Conservation (phyloP, 1,140 invertebrate genomes). For the Heliconius nattereri region DNA sequence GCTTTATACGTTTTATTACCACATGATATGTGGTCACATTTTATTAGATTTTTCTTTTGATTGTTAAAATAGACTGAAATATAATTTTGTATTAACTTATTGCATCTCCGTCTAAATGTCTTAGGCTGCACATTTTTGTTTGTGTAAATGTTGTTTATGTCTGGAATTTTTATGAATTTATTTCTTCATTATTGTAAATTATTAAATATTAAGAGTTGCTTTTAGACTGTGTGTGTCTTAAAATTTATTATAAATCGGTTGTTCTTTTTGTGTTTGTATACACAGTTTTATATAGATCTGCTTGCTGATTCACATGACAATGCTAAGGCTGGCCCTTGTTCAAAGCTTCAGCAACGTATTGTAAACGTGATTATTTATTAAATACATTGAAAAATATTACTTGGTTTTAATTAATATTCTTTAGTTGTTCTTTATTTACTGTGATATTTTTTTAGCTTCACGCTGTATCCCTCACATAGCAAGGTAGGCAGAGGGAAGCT, state of each 20-base stretch:
- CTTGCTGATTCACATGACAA: conserved; percentile 51
- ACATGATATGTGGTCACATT: too few species aligned
- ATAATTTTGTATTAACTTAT: background rate
- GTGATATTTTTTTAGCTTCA: background rate
- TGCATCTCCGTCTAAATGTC: background rate
- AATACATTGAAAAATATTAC: conserved; percentile 42
- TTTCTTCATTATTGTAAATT: background rate
- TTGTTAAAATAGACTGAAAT: conserved; percentile 22
- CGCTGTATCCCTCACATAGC: too few species aligned
- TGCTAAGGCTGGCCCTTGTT: conserved; percentile 61
- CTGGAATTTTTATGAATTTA: background rate
- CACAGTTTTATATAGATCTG: conserved; percentile 45
- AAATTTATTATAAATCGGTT: background rate
- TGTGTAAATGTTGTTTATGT: background rate
- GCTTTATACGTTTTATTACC: too few species aligned
- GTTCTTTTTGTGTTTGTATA: conserved; percentile 6
- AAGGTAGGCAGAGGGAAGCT: too few species aligned
- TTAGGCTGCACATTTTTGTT: background rate
- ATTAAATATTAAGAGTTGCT: background rate
- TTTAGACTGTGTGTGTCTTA: background rate
- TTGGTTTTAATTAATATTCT: conserved; percentile 24
- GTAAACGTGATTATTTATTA: conserved; percentile 75
- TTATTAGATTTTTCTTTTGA: background rate
- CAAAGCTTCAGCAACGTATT: conserved; percentile 65
- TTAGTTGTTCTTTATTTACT: background rate